phyloP scores from a whole-genome alignment of 2,797 vertebrate genomes.

The Miichthys miiuy region DNA sequence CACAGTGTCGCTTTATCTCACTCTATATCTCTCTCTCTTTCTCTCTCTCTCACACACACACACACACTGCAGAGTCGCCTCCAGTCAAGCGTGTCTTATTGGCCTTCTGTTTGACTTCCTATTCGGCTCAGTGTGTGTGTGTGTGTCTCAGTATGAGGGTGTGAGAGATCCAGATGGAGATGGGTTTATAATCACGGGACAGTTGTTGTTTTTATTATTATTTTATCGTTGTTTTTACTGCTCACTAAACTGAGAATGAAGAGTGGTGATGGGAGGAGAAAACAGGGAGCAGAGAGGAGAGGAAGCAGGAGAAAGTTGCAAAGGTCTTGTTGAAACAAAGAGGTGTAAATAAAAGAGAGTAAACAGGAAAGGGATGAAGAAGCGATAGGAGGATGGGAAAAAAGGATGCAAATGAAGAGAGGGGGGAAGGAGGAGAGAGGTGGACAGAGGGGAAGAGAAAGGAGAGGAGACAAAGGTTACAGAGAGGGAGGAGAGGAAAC shows the following conservation, averaged over 20 bases:
- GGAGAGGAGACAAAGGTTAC: not conserved
- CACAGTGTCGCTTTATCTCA: constrained; percentile 43
- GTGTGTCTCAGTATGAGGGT: constrained; percentile 19
- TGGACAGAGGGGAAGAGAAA: not conserved
- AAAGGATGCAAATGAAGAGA: not conserved
- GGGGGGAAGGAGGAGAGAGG: too few species aligned
- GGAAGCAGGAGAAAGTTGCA: not conserved
- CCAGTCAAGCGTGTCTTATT: constrained; percentile 79
- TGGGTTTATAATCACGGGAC: constrained; percentile 78
- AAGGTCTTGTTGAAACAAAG: constrained; percentile 9
- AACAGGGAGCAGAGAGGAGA: not conserved
- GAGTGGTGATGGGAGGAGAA: constrained; percentile 11
- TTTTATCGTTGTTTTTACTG: constrained; percentile 76
- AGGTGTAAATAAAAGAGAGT: not conserved
- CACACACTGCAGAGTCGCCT: constrained; percentile 52
- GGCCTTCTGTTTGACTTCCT: constrained; percentile 82
- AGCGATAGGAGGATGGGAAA: not conserved
- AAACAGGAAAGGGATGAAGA: not conserved
- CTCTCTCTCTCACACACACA: constrained; percentile 21
- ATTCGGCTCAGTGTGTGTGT: constrained; percentile 55
- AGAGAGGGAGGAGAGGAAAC: not conserved
- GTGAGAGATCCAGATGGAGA: constrained; percentile 78
- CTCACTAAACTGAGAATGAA: constrained; percentile 70
- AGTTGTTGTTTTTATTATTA: constrained; percentile 81
- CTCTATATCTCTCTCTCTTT: constrained; percentile 7